These are phyloP conservation scores for Macrocentrus cingulum DNA, from an alignment of 1,140 invertebrate genomes.

Conservation along the genomic window DNA sequence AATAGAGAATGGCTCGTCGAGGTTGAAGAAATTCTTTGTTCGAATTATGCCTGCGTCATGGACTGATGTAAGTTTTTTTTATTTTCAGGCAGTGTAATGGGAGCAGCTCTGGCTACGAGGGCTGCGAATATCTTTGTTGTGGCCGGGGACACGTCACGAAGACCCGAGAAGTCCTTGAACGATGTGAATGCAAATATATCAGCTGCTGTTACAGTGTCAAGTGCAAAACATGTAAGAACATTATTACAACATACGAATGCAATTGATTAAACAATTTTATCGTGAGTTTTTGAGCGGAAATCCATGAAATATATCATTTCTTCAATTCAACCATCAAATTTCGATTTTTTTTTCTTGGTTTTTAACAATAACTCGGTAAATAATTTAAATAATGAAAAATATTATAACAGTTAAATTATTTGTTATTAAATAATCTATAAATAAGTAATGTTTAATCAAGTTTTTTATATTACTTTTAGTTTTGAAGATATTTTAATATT, in stretches of 20 bases:
- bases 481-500: too few relatives aligned
- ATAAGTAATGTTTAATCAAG: too few relatives aligned
- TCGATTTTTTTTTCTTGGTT: too few relatives aligned
- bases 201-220: conserved; percentile 86
- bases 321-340: too few relatives aligned
- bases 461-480: too few relatives aligned
- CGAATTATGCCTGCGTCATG: background rate
- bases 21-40: conserved; percentile 2
- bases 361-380: too few relatives aligned
- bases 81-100: conserved; percentile 68
- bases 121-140: conserved; percentile 85
- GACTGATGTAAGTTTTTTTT: background rate
- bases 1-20: conserved; percentile 21
- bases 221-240: conserved; percentile 76
- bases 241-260: conserved; percentile 71
- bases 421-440: too few relatives aligned
- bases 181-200: conserved; percentile 87
- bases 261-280: conserved; percentile 60
- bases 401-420: too few relatives aligned
- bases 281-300: too few relatives aligned
- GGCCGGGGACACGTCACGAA: conserved; percentile 78
- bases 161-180: conserved; percentile 68
- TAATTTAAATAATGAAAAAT: too few relatives aligned
- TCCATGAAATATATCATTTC: too few relatives aligned
- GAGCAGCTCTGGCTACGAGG: conserved; percentile 70